Evolutionary conservation across 2,113 vertebrate species (phyloP), one percentile per base, ranked within the genome.

Genomic region (Rhinolophus ferrumequinum): DNA sequence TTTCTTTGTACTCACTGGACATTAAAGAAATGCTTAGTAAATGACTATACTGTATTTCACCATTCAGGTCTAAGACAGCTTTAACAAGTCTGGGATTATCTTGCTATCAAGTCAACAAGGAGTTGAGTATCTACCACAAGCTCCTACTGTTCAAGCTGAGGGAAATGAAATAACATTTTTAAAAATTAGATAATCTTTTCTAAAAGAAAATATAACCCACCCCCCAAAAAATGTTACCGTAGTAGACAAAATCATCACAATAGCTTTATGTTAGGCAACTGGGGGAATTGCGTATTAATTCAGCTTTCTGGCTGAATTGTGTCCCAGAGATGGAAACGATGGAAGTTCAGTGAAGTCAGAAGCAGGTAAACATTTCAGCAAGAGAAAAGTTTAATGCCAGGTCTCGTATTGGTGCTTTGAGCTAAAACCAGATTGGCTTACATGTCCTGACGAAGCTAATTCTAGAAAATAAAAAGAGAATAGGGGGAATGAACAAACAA

Each of bases 1-100:
- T 93, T 96, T 92, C 60, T 84, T 88, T 82, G 75, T 54, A 50
- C 13, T 95, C 64, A 41, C 38, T 15, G 70, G 88, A 54, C 93
- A n/a, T 87, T 82, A 75, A 93, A 86, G 66, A 96, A 58, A 83
- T 13, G 47, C 62, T 44, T 44, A 66, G 72, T 75, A 77, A 86
- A 79, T 58, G 92, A 35, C 50, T 30, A 50, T 15, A 38, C n/a
- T 93, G 16, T 64, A 21, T 75, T 90, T 86, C 84, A 62, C 60
- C 62, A 24, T 33, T 73, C 41, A 86, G 70, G 10, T 66, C 84
- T 72, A 94, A 90, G 73, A n/a, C 33, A 69, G 38, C 50, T 77
- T 66, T 87, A 24, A 66, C 73, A 94, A 73, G 54, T 28, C 80
- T n/a, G 0, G 41, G 64, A 15, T 84, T 47, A 83, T 84, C 60